Evolutionary conservation across 2,888 invertebrate species (phyloP).

Genomic region (Schizotus pectinicornis): DNA sequence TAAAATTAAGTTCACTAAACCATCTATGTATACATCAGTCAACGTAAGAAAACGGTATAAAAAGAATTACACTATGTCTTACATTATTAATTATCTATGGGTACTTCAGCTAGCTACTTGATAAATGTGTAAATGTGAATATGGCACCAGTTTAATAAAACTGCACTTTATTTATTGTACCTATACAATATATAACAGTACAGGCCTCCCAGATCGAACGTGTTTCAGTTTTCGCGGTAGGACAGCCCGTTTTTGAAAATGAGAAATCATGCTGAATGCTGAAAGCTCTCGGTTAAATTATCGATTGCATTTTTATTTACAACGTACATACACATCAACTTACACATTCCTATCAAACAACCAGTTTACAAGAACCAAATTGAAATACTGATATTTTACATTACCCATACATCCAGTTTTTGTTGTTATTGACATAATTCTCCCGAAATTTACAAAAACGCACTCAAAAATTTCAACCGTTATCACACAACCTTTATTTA

Average conservation of each 20-base stretch:
- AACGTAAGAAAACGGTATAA: constrained; percentile 44
- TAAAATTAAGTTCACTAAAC: constrained; percentile 26
- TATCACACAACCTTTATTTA: constrained; percentile 48
- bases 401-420: constrained; percentile 24
- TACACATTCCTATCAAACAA: constrained; percentile 35
- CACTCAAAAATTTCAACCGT: constrained; percentile 23
- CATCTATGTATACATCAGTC: constrained; percentile 38
- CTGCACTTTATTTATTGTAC: constrained; percentile 42
- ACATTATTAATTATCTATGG: constrained; percentile 33
- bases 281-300: constrained; percentile 46
- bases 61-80: constrained; percentile 44
- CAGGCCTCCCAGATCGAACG: constrained; percentile 26
- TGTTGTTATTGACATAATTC: constrained; percentile 22
- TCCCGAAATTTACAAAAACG: constrained; percentile 7
- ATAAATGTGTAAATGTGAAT: constrained; percentile 42
- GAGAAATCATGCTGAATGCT: constrained; percentile 41
- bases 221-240: constrained; percentile 12
- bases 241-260: constrained; percentile 31
- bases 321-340: constrained; percentile 37
- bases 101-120: constrained; percentile 35
- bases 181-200: constrained; percentile 47
- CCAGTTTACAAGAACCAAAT: constrained; percentile 26
- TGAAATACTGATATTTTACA: constrained; percentile 47
- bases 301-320: constrained; percentile 42
- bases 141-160: constrained; percentile 49